A percentile compares a stretch with the other conserved stretches of the same genome.
phyloP scores from a whole-genome alignment of 2,888 invertebrate species.

The Papilio protenor region DNA sequence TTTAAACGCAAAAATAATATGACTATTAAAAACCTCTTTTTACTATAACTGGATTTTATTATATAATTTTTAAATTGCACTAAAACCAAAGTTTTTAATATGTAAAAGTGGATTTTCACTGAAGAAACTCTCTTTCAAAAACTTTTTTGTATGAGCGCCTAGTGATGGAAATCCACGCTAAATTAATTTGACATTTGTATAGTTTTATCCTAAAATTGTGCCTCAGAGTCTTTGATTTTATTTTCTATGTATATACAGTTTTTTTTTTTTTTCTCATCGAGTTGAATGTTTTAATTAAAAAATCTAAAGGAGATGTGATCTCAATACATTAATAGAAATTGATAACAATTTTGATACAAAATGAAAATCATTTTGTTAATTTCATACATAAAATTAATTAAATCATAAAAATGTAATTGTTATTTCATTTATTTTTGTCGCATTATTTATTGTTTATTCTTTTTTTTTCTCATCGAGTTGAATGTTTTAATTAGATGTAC shows the following conservation, averaged over 20 bases:
- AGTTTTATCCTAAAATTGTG: not conserved
- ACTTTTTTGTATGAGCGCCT: not conserved
- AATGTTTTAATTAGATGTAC: too few species aligned
- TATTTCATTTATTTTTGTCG: too few species aligned
- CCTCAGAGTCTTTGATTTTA: not conserved
- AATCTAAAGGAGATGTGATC: constrained; percentile 41
- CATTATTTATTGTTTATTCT: too few species aligned
- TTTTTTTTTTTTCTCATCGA: too few species aligned
- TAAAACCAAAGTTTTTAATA: constrained; percentile 1
- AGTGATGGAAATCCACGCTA: not conserved
- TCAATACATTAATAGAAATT: constrained; percentile 25
- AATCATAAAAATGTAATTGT: not conserved
- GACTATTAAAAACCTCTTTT: not conserved
- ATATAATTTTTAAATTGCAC: not conserved
- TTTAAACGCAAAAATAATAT: not conserved
- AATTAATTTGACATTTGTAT: not conserved
- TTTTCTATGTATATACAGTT: not conserved
- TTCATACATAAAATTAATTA: not conserved
- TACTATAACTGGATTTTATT: not conserved
- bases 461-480: too few species aligned
- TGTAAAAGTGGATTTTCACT: not conserved
- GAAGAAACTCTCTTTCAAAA: not conserved
- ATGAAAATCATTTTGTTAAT: not conserved
- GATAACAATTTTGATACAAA: not conserved
- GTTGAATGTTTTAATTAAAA: not conserved